Conservation (phyloP, 2,888 invertebrate species). For the Phyllotreta cruciferae region DNA sequence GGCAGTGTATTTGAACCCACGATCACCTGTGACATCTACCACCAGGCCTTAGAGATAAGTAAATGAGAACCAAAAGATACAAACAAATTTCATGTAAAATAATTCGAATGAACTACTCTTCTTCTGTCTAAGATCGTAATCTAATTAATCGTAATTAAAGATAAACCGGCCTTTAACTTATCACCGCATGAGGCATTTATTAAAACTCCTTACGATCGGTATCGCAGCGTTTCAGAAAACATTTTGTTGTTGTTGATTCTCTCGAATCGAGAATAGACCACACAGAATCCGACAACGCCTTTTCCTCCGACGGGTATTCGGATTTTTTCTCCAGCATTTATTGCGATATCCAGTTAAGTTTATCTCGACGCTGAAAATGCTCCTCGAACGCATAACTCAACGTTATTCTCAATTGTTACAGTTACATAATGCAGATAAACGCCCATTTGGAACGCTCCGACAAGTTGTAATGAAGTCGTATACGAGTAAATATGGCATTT, state of each 20-base stretch:
- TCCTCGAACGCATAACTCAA: conserved; percentile 21
- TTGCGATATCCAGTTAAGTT: conserved; percentile 34
- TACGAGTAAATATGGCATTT: neutral
- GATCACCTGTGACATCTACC: no score
- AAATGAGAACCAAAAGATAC: no score
- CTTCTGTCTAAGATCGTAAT: no score
- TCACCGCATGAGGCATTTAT: neutral
- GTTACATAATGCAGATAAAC: conserved; percentile 21
- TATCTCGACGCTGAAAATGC: conserved; percentile 28
- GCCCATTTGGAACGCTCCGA: conserved; percentile 1
- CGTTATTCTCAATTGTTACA: conserved; percentile 24
- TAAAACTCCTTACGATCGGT: neutral
- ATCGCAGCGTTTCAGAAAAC: conserved; percentile 5
- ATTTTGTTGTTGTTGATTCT: conserved; percentile 30
- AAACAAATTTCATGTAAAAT: no score
- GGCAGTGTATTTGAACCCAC: no score
- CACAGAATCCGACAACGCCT: conserved; percentile 44
- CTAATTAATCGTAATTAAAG: no score
- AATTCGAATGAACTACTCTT: no score
- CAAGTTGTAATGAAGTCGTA: neutral
- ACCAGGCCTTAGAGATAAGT: no score
- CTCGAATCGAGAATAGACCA: conserved; percentile 46
- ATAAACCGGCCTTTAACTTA: no score
- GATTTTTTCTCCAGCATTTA: conserved; percentile 30
- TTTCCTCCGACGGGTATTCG: conserved; percentile 39